phyloP scores from a whole-genome alignment of 2,113 vertebrate genomes.

The Egretta garzetta region DNA sequence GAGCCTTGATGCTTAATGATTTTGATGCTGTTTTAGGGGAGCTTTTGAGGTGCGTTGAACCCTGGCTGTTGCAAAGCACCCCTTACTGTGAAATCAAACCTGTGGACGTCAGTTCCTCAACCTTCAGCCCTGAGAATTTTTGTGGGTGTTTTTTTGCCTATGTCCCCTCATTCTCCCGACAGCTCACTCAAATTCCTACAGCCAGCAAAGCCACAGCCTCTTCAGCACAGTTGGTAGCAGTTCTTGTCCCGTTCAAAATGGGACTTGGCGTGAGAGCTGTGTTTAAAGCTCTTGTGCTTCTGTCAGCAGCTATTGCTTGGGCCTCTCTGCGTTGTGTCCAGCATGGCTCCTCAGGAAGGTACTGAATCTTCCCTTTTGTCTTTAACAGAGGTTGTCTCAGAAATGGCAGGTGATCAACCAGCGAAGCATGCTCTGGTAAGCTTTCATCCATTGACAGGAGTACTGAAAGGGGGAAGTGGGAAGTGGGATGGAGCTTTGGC shows the following conservation, averaged over 20 bases:
- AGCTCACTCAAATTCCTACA: background rate
- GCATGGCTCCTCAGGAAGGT: background rate
- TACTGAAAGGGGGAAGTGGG: background rate
- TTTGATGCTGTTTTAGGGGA: background rate
- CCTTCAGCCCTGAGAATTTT: background rate
- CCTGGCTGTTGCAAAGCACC: background rate
- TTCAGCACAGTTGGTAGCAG: background rate
- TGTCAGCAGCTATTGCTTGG: background rate
- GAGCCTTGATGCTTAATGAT: background rate
- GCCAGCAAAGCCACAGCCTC: background rate
- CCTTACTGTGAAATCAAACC: background rate
- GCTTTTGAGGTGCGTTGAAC: background rate
- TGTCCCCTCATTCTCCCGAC: background rate
- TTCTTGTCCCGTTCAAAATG: background rate
- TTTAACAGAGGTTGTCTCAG: conserved; percentile 86
- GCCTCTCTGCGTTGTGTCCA: background rate
- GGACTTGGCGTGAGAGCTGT: background rate
- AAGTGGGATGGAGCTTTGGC: background rate
- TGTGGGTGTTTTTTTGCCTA: accelerated
- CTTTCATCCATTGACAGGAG: background rate
- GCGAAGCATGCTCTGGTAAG: conserved; percentile 86
- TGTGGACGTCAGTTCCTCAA: background rate
- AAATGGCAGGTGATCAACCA: conserved; percentile 95
- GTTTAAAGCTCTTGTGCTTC: background rate
- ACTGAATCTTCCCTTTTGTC: conserved; percentile 4